phyloP scores from a whole-genome alignment of 2,888 invertebrate species.

The Polydrusus cervinus region DNA sequence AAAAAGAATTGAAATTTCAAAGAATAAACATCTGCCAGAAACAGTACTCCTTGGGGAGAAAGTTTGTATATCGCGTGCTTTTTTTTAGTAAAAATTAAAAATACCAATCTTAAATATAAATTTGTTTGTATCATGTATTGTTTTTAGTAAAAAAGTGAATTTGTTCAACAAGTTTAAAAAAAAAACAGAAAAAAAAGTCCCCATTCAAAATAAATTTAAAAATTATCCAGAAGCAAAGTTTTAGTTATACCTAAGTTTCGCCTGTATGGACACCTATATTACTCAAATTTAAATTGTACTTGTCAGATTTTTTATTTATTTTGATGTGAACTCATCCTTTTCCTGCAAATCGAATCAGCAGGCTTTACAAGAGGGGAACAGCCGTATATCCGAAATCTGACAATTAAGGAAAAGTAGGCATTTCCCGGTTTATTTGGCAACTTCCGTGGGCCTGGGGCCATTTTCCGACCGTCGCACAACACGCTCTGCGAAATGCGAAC shows the following conservation, averaged over 20 bases:
- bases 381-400: constrained; percentile 50
- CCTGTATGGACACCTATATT: no score
- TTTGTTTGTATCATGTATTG: no score
- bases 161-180: no score
- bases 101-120: not conserved
- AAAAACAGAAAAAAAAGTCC: no score
- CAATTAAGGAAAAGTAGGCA: constrained; percentile 50
- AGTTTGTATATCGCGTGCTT: not conserved
- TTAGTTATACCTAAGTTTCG: no score
- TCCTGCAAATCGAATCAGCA: constrained; percentile 16
- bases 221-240: no score
- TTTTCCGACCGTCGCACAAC: constrained; percentile 22
- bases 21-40: constrained; percentile 4
- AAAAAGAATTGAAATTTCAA: constrained; percentile 13
- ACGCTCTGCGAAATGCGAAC: not conserved
- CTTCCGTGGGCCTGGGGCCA: constrained; percentile 43
- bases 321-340: not conserved
- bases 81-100: no score
- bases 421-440: constrained; percentile 48
- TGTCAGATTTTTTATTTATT: no score
- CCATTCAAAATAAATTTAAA: no score
- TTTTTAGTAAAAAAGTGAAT: no score
- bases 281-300: not conserved
- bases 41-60: not conserved
- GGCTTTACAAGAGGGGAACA: constrained; percentile 4